Evolutionary conservation across 1,140 invertebrate genomes (phyloP), one percentile per base, ranked within the genome.

Genomic region (Drosophila funebris): DNA sequence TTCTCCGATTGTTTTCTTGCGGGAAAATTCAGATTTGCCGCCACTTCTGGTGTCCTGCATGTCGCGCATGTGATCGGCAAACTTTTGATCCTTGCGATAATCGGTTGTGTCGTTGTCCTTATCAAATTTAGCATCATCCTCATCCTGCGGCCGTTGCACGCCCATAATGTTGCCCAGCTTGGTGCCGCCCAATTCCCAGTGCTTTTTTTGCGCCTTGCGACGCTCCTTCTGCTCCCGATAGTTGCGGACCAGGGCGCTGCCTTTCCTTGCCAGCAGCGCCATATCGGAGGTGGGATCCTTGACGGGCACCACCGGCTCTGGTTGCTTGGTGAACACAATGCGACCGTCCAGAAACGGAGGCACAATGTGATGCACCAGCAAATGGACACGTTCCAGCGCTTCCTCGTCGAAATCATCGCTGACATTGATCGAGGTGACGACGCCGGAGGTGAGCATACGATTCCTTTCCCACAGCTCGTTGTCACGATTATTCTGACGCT

Each of bases 401-500:
- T 98, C 97, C 87, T 99, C 97, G 78, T 97, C 97, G 90, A 97
- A 96, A 91, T 99, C 97, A 76, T 98, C 97, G 89, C 97, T 98
- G 52, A 97, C 95, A 76, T 97, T 96, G 1, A 98, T 94, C 36
- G 96, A 96, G 77, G 96, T 96, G 0, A 99, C 98, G 8, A 99
- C 98, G 53, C 98, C 98, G 62, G 97, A 98, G 2, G 98, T 98
- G 7, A 99, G 93, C 97, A 99, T 98, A 71, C 99, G 94, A 93
- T 99, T 99, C 8, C 98, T 95, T 92, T 99, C 99, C 99, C 99
- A 99, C 33, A 99, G 93, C 91, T 99, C 98, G 92, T 99, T 99
- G 92, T 99, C 98, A 91, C 98, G 98, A 92, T 99, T 97, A 91
- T 95, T 98, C 92, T 99, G 98, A 50, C 97, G 94, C 81, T 99